Base-by-base conservation (phyloP, 2,113 vertebrate genomes). In the Notothenia rossii region DNA sequence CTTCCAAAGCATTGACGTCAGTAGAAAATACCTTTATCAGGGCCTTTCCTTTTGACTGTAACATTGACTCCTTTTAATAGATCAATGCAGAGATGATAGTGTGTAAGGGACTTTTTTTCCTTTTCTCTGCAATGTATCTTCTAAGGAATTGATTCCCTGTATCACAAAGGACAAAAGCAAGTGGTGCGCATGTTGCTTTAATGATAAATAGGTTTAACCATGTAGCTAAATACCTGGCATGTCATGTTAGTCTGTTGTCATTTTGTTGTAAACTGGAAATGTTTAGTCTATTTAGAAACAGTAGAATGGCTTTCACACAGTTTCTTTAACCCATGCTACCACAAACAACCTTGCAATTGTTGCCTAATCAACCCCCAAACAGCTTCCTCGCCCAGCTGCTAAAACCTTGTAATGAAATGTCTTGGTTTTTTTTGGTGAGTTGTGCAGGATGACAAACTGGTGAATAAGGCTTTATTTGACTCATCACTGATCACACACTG, bases 181-280 rank as follows among this genome's bases (percentile, higher is more conserved):
- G 55, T 58, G 25, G 25, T 33, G 56, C 8, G 25, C 1, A 33
- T 40, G 58, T 40, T 40, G 29, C 33, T 33, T 60, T 29, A 29
- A 29, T 29, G 29, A 29, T 29, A 29, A 29, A 29, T 29, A 29
- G 29, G 29, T 29, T 29, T 29, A 29, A 29, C 3, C 29, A 29
- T 3, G 29, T 29, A 29, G 29, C 29, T 29, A 29, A 29, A 29
- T 29, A 29, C 29, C 29, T 29, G 29, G 29, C 29, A 29, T 22
- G 9, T 59, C 54, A 33, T 61, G 25, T 55, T 81, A 33, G 22
- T 68, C 48, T 50, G 29, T 22, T 25, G 45, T 66, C 53, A 60
- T 51, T 18, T 49, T 50, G 8, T 22, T 46, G 49, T 20, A 12
- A 2, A 22, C 4, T 46, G 12, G 10, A 64, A 5, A 11, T 10